phyloP scores from a whole-genome alignment of 2,888 invertebrate genomes.

The Opisthograptis luteolata region DNA sequence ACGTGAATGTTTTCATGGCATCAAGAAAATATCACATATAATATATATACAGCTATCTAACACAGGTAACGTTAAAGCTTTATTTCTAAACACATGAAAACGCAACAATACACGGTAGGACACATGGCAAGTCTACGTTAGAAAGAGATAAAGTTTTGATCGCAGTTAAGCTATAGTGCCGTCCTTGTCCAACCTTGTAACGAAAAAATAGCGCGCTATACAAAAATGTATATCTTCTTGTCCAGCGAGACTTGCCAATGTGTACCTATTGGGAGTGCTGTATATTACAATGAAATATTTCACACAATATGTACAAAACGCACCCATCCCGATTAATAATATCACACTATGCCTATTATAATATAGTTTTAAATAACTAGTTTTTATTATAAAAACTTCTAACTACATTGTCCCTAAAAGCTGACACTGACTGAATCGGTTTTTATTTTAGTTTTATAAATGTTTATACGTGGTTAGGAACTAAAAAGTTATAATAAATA shows the following conservation, averaged over 20 bases:
- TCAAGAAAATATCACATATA: conserved; percentile 68
- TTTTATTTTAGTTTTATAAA: conserved; percentile 34
- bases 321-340: conserved; percentile 33
- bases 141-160: not conserved
- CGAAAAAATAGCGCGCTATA: not conserved
- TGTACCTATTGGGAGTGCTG: conserved; percentile 5
- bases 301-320: conserved; percentile 37
- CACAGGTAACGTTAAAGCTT: conserved; percentile 71
- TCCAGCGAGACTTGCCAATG: not conserved
- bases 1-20: conserved; percentile 64
- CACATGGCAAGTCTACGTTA: not conserved
- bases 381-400: conserved; percentile 10
- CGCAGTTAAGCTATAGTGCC: not conserved
- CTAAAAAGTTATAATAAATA: conserved; percentile 66
- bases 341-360: conserved; percentile 34
- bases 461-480: conserved; percentile 52
- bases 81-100: conserved; percentile 41
- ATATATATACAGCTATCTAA: conserved; percentile 69
- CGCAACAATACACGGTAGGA: conserved; percentile 11
- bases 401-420: conserved; percentile 8
- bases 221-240: not conserved
- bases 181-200: not conserved
- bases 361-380: conserved; percentile 18
- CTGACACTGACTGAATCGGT: conserved; percentile 43
- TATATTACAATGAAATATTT: conserved; percentile 12